Evolutionary conservation across 2,113 vertebrate species (phyloP).

Genomic region (Ovis canadensis): DNA sequence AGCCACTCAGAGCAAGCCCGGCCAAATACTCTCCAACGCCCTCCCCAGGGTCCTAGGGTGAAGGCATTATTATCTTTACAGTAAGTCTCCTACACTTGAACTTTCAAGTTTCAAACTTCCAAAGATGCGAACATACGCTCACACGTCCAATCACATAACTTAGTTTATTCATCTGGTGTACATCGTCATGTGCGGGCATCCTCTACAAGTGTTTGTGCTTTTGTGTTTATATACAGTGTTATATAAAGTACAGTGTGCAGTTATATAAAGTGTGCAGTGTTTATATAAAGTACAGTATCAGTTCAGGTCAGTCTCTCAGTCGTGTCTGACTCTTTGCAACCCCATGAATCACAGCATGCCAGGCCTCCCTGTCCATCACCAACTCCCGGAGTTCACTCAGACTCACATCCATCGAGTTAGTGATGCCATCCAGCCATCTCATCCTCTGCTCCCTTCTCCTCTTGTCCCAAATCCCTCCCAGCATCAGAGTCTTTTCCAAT

Average conservation of each 20-base stretch:
- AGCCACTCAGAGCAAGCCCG: fast-evolving
- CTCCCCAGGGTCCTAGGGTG: too few relatives aligned
- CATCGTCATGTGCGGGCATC: fast-evolving
- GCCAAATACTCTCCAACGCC: not conserved
- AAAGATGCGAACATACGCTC: fast-evolving
- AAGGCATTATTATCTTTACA: not conserved
- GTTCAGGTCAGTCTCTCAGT: too few relatives aligned
- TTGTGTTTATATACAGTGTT: not conserved
- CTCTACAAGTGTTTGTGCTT: not conserved
- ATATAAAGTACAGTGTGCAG: not conserved
- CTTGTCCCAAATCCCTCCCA: too few relatives aligned
- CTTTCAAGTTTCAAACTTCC: not conserved
- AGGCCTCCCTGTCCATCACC: too few relatives aligned
- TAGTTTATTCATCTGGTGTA: not conserved
- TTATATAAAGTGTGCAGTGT: not conserved
- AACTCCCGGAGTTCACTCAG: too few relatives aligned
- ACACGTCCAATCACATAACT: not conserved
- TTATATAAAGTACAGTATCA: not conserved
- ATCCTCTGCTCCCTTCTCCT: too few relatives aligned
- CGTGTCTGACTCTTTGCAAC: too few relatives aligned
- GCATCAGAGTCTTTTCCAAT: too few relatives aligned
- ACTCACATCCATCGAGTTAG: fast-evolving
- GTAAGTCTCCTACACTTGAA: not conserved
- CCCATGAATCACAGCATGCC: too few relatives aligned
- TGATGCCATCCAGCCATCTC: too few relatives aligned